Conservation (phyloP, 2,888 invertebrate genomes). For the Villa cingulata region DNA sequence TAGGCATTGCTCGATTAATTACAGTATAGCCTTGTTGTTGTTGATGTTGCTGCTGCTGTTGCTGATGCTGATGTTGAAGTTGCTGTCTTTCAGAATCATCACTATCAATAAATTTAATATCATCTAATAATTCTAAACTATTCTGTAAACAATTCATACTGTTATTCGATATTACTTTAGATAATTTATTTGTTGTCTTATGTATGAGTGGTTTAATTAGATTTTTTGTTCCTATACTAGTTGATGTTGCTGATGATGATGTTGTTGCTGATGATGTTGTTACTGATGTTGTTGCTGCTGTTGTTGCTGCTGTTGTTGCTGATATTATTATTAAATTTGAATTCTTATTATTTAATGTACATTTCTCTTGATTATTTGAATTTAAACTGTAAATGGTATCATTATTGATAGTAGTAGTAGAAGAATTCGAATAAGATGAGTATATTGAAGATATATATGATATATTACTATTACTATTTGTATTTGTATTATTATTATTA, state of each 20-base stretch:
- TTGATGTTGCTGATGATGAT: neutral
- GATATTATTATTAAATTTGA: too few species aligned
- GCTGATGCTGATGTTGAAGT: conserved; percentile 4
- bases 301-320: conserved; percentile 9
- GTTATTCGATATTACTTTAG: conserved; percentile 6
- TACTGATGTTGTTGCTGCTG: conserved; percentile 14
- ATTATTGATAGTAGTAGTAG: too few species aligned
- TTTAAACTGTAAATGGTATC: too few species aligned
- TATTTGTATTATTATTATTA: too few species aligned
- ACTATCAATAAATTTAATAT: conserved; percentile 20
- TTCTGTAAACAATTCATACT: conserved; percentile 14
- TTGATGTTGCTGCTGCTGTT: conserved; percentile 9
- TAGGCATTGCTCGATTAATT: too few species aligned
- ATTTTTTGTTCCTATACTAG: neutral
- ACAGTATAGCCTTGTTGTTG: neutral
- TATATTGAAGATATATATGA: neutral
- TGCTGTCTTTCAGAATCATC: conserved; percentile 15
- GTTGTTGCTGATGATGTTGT: conserved; percentile 17
- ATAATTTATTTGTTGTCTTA: conserved; percentile 12
- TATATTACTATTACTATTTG: too few species aligned
- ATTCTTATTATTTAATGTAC: conserved; percentile 5
- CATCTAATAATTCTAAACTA: conserved; percentile 14
- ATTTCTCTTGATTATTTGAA: too few species aligned
- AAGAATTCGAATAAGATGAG: too few species aligned
- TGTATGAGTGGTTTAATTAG: conserved; percentile 16